Conservation (phyloP, 2,113 vertebrate species). For the Sphaerodactylus townsendi region DNA sequence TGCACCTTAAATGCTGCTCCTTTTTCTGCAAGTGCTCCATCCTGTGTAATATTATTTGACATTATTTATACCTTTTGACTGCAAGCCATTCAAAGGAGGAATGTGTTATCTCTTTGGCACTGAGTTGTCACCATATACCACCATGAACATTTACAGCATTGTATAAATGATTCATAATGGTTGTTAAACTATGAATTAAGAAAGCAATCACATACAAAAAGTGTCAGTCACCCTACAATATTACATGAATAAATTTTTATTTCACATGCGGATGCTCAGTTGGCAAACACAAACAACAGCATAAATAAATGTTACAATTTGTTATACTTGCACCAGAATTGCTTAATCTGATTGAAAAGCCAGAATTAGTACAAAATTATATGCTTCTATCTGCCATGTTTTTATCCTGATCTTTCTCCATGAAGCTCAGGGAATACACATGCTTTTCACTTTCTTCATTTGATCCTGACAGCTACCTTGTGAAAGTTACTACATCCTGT, state of each 20-base stretch:
- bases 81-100: slow-evolving; percentile 26
- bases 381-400: neutral
- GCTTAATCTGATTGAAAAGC: neutral
- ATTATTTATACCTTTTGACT: neutral
- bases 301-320: neutral
- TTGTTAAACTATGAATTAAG: slow-evolving; percentile 29
- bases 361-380: neutral
- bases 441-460: too few species aligned
- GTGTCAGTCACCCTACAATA: slow-evolving; percentile 1
- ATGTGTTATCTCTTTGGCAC: slow-evolving; percentile 7
- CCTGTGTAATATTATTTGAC: slow-evolving; percentile 5
- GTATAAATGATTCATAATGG: neutral
- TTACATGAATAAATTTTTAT: slow-evolving; percentile 5
- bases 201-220: neutral
- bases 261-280: neutral
- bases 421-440: too few species aligned
- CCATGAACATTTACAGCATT: neutral
- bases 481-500: too few species aligned
- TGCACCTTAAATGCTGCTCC: neutral
- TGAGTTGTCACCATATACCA: neutral
- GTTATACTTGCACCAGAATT: neutral
- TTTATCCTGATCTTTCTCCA: too few species aligned
- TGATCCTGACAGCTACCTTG: too few species aligned
- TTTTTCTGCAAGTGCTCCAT: neutral
- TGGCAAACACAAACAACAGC: neutral